A percentile compares a stretch with the other conserved stretches of the same genome.
Conservation (phyloP, 2,888 invertebrate genomes). For the Apamea sordens region DNA sequence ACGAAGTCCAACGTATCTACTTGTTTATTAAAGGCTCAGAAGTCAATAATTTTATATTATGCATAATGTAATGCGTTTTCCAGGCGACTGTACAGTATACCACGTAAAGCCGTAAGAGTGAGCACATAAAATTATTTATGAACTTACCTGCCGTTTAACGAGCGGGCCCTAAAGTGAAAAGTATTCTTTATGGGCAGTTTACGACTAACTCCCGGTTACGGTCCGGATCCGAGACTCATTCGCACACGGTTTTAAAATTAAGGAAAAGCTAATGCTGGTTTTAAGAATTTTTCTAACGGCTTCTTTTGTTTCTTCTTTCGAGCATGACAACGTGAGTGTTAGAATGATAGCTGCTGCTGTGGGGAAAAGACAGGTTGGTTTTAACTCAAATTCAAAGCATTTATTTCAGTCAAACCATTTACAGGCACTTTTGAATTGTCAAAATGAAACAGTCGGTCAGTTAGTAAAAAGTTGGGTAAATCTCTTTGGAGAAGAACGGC, state of each 20-base stretch:
- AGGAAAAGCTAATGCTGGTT: slow-evolving; percentile 29
- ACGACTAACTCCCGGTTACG: slow-evolving; percentile 68
- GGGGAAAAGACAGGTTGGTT: too few relatives aligned
- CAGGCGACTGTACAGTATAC: slow-evolving; percentile 60
- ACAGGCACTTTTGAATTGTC: too few relatives aligned
- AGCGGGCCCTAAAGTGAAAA: slow-evolving; percentile 80
- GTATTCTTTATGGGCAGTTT: slow-evolving; percentile 82
- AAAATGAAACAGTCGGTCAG: too few relatives aligned
- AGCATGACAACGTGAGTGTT: too few relatives aligned
- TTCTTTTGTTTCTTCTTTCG: not conserved
- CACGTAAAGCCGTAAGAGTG: slow-evolving; percentile 59
- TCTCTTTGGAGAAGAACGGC: too few relatives aligned
- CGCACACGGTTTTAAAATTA: slow-evolving; percentile 41
- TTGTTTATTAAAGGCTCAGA: not conserved
- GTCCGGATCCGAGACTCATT: slow-evolving; percentile 58
- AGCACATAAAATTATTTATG: slow-evolving; percentile 82
- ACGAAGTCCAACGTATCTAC: too few relatives aligned
- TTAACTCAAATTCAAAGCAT: too few relatives aligned
- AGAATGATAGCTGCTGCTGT: too few relatives aligned
- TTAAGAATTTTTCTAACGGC: not conserved
- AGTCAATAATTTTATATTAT: slow-evolving; percentile 48
- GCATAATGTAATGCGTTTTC: slow-evolving; percentile 47
- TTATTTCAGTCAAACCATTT: too few relatives aligned
- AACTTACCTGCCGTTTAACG: slow-evolving; percentile 82
- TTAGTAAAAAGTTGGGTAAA: too few relatives aligned